Evolutionary conservation across 2,888 invertebrate genomes (phyloP).

Genomic region (Stegophylla sp.): DNA sequence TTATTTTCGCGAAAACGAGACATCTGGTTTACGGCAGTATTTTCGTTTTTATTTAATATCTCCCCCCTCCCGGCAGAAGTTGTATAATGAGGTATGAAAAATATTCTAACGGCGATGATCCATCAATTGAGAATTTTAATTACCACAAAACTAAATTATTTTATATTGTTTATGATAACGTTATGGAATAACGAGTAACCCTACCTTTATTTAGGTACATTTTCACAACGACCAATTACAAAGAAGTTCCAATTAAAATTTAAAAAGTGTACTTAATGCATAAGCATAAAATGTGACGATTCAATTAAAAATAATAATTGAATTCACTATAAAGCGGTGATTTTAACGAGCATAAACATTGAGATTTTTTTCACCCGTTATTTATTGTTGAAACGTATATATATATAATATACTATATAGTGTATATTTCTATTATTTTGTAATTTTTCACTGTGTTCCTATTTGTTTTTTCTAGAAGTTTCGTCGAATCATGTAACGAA

Average conservation of each 20-base stretch:
- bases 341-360: background rate
- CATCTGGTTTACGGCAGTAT: too few relatives aligned
- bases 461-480: too few relatives aligned
- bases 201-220: background rate
- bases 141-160: background rate
- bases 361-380: background rate
- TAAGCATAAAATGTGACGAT: background rate
- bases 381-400: background rate
- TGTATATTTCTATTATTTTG: too few relatives aligned
- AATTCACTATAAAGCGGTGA: background rate
- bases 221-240: background rate
- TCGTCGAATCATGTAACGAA: too few relatives aligned
- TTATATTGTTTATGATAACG: background rate
- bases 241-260: conserved; percentile 13
- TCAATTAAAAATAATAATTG: conserved; percentile 30
- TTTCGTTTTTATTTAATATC: background rate
- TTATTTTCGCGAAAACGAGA: background rate
- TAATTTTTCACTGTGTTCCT: too few relatives aligned
- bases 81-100: background rate
- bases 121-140: background rate
- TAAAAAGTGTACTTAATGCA: background rate
- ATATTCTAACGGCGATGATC: background rate
- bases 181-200: background rate
- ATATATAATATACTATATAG: too few relatives aligned
- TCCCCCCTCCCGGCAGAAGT: background rate